phyloP scores from a whole-genome alignment of 1,140 invertebrate species.

The Megathymus violae region DNA sequence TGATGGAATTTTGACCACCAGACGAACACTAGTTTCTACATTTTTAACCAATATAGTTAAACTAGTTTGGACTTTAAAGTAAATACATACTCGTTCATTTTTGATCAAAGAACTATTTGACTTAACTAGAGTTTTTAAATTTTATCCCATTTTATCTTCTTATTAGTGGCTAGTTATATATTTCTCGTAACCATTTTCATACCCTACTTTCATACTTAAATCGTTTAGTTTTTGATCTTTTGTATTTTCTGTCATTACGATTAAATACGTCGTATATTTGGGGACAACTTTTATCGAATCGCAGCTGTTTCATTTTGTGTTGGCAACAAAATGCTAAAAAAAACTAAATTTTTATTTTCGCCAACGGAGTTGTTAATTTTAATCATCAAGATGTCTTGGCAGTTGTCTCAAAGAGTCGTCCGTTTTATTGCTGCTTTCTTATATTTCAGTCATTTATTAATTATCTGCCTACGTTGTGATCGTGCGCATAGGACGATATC shows the following conservation, averaged over 20 bases:
- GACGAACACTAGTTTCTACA: no score
- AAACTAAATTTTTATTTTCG: constrained; percentile 70
- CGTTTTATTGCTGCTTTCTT: constrained; percentile 73
- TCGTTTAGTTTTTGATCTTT: constrained; percentile 9
- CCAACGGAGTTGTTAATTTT: constrained; percentile 68
- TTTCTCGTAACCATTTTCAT: no score
- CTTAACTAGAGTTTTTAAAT: no score
- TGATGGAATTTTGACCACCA: no score
- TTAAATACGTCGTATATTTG: constrained; percentile 38
- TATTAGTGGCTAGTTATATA: no score
- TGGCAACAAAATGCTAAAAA: constrained; percentile 70
- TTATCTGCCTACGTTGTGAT: constrained; percentile 65
- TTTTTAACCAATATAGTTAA: no score
- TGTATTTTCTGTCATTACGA: constrained; percentile 29
- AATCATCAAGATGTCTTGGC: constrained; percentile 77
- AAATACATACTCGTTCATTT: no score
- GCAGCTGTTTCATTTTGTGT: constrained; percentile 73
- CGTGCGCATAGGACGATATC: no score
- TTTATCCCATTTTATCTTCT: no score
- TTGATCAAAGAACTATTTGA: no score
- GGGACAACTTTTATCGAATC: constrained; percentile 26
- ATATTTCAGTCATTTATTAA: constrained; percentile 71
- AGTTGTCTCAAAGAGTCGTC: constrained; percentile 72
- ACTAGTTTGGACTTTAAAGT: no score
- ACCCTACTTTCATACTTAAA: not conserved